Evolutionary conservation across 2,113 vertebrate genomes (phyloP).

Genomic region (Mesembrinibis cayennensis): DNA sequence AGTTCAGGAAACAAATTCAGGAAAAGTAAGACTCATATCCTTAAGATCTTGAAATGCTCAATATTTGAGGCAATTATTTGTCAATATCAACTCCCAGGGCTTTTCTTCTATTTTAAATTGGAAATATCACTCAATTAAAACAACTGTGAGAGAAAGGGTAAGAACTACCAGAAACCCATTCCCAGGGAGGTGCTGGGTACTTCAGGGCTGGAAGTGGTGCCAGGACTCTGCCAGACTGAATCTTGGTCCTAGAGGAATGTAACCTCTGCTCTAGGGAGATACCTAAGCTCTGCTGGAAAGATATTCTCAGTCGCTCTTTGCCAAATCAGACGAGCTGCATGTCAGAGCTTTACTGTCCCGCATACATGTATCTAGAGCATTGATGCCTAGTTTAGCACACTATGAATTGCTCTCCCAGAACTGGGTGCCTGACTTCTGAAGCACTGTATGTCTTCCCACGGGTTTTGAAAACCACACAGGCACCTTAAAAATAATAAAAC

Average conservation of each 20-base stretch:
- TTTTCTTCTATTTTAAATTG: not conserved
- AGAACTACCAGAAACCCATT: not conserved
- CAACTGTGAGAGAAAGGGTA: not conserved
- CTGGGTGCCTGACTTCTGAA: not conserved
- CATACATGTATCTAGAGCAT: not conserved
- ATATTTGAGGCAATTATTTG: not conserved
- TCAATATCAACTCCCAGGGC: not conserved
- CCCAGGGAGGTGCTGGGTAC: not conserved
- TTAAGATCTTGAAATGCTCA: not conserved
- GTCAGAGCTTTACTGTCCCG: not conserved
- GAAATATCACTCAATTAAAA: not conserved
- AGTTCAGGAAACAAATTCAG: not conserved
- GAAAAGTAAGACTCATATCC: not conserved
- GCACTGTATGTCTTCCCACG: not conserved
- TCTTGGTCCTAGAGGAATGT: not conserved
- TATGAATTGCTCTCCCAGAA: not conserved
- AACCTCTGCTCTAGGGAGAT: not conserved
- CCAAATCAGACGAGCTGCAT: not conserved
- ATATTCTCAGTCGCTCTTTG: not conserved
- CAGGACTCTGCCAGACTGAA: not conserved
- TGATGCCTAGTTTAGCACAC: not conserved
- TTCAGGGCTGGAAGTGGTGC: not conserved
- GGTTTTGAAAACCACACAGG: not conserved
- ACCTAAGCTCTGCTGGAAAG: not conserved
- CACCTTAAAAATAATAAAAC: not conserved